Base-by-base conservation (phyloP, 2,888 invertebrate species). In the Itoplectis maculator region DNA sequence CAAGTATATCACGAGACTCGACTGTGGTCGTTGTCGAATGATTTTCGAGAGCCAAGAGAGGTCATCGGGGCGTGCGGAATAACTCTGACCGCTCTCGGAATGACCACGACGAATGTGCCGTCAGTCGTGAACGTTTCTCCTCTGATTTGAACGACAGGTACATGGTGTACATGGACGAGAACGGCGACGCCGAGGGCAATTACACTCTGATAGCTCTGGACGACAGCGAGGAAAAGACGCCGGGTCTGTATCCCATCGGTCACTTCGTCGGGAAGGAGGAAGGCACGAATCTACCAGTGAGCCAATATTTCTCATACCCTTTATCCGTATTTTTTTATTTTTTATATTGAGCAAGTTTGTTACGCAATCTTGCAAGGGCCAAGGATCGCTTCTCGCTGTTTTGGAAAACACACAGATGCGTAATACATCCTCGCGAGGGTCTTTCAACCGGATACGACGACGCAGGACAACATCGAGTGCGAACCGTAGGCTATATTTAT, bases 151-250 rank as follows among this genome's bases (percentile, higher is more conserved):
- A 73, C 47, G 87, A n/a, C 91, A 97, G 98, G 54, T 98, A 98
- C 92, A 96, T 96, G 94, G 96, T 97, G n/a, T 96, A 97, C 90
- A 97, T 98, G 95, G 98, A 98, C 92, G 96, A 96, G 88, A 96
- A 97, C 88, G 98, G 98, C 0, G 98, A 98, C 90, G 97, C 98
- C 0, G 97, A 97, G 90, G 98, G 98, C 11, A 98, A 98, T 94
- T 98, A 98, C 93, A 98, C 98, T 0, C 94, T 98, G 83, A 94
- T 98, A 86, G 96, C 92, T 63, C 18, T 92, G 85, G 87, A 91
- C 82, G 75, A 89, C 85, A 72, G 85, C 63, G 72, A 86, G 0
- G 80, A 84, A 13, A 89, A 87, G 49, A 94, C 94, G 9, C 95
- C 95, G 87, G 98, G 97, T 3, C 94, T 98, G 65, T 96, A 96